Evolutionary conservation across 2,888 invertebrate species (phyloP).

Genomic region (Norana najaformis): DNA sequence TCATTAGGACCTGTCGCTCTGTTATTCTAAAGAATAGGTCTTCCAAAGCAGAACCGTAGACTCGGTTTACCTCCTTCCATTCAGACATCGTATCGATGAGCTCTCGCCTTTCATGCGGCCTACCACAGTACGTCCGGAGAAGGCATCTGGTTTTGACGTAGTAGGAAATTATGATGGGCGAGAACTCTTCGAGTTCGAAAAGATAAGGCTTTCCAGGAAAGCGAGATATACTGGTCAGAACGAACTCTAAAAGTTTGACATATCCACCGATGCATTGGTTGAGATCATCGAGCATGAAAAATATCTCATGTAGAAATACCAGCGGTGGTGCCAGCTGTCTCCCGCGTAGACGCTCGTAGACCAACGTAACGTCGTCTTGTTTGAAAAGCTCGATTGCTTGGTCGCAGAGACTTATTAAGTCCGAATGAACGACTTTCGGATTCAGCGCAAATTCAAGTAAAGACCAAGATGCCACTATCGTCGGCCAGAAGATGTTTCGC

Average conservation of each 20-base stretch:
- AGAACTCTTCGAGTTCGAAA: not conserved
- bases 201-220: not conserved
- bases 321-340: not conserved
- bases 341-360: not conserved
- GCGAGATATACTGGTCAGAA: not conserved
- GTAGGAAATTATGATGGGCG: not conserved
- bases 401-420: not conserved
- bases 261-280: not conserved
- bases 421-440: not conserved
- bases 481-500: not conserved
- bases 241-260: not conserved
- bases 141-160: conserved; percentile 9
- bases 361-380: not conserved
- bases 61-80: not conserved
- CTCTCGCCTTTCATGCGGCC: not conserved
- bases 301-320: not conserved
- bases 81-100: not conserved
- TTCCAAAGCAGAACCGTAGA: not conserved
- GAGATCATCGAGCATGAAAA: not conserved
- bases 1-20: not conserved
- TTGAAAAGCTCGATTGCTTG: not conserved
- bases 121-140: not conserved
- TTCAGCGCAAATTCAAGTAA: not conserved
- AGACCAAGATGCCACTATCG: not conserved
- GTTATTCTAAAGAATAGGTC: not conserved